phyloP scores from a whole-genome alignment of 2,113 vertebrate genomes.

The Bettongia penicillata region DNA sequence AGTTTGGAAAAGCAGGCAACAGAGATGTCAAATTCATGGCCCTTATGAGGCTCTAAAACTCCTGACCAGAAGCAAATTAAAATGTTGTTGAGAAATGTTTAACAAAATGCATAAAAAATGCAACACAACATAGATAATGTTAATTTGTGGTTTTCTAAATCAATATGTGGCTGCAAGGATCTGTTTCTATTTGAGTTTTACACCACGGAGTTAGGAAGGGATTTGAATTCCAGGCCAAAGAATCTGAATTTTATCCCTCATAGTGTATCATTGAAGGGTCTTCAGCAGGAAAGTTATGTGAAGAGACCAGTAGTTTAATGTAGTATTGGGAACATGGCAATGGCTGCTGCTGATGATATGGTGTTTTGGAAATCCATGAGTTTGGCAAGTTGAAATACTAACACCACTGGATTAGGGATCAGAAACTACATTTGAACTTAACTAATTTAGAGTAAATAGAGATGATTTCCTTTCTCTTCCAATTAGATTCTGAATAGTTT shows the following conservation, averaged over 20 bases:
- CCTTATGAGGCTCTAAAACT: not conserved
- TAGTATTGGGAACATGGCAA: not conserved
- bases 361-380: not conserved
- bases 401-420: not conserved
- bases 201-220: not conserved
- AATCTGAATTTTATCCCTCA: not conserved
- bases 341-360: not conserved
- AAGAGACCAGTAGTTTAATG: conserved; percentile 1
- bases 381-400: conserved; percentile 28
- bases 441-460: conserved; percentile 41
- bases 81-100: not conserved
- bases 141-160: not conserved
- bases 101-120: not conserved
- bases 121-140: not conserved
- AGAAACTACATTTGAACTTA: conserved; percentile 26
- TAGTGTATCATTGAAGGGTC: not conserved
- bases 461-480: conserved; percentile 35
- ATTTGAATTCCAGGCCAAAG: not conserved
- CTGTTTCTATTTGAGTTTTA: not conserved
- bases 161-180: not conserved
- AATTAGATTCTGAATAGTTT: conserved; percentile 41
- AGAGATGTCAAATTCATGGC: not conserved
- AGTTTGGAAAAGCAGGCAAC: not conserved
- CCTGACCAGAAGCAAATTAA: not conserved
- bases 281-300: conserved; percentile 11